Evolutionary conservation across 2,888 invertebrate species (phyloP).

Genomic region (Drosophila merina): DNA sequence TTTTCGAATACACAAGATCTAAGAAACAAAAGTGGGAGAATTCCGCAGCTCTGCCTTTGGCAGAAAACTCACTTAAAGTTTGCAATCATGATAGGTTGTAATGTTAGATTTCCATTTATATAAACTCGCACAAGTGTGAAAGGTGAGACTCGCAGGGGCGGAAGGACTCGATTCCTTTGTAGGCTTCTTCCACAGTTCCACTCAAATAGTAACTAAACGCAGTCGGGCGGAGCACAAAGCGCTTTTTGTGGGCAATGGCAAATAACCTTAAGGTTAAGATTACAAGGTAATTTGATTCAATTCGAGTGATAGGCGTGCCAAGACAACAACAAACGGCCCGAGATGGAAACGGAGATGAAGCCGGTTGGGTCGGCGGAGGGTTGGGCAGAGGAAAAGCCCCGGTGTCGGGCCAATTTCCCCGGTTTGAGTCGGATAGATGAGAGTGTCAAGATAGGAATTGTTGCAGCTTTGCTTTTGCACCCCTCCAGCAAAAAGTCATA

Average conservation of each 20-base stretch:
- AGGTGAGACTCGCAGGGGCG: constrained; percentile 54
- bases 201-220: constrained; percentile 77
- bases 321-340: constrained; percentile 58
- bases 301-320: constrained; percentile 82
- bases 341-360: constrained; percentile 40
- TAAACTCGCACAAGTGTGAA: constrained; percentile 64
- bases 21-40: constrained; percentile 12
- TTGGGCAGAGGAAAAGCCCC: constrained; percentile 27
- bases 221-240: constrained; percentile 58
- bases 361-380: constrained; percentile 6
- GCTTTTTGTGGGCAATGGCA: constrained; percentile 74
- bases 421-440: constrained; percentile 59
- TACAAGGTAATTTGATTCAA: constrained; percentile 84
- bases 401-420: constrained; percentile 65
- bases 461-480: constrained; percentile 53
- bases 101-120: constrained; percentile 81
- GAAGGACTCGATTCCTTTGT: background rate
- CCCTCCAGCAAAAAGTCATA: constrained; percentile 24
- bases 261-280: constrained; percentile 84
- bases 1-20: constrained; percentile 50
- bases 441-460: constrained; percentile 67
- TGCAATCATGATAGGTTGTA: constrained; percentile 81
- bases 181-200: constrained; percentile 21
- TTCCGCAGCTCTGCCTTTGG: constrained; percentile 62
- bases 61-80: constrained; percentile 81